Conservation (phyloP, 2,797 vertebrate species). For the Gymnothorax javanicus region DNA sequence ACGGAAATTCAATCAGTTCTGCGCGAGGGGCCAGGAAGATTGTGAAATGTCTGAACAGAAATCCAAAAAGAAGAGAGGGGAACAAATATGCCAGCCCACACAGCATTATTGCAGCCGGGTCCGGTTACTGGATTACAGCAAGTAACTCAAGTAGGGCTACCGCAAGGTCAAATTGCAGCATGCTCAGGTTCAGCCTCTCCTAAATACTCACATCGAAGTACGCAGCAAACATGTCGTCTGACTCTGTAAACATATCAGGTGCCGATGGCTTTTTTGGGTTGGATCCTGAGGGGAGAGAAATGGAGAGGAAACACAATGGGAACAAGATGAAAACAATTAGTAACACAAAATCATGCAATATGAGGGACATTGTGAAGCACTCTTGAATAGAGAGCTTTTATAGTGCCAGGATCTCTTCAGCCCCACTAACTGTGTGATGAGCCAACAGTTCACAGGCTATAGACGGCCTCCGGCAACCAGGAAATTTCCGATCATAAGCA, state of each 20-base stretch:
- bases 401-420: conserved; percentile 42
- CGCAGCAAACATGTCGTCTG: conserved; percentile 97
- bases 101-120: conserved; percentile 43
- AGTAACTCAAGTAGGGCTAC: conserved; percentile 5
- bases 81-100: conserved; percentile 33
- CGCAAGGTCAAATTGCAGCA: neutral
- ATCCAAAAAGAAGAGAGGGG: conserved; percentile 38
- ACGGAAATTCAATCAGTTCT: neutral
- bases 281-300: conserved; percentile 77
- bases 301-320: neutral
- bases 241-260: conserved; percentile 98
- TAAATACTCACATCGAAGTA: conserved; percentile 92
- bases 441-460: conserved; percentile 39
- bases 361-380: conserved; percentile 39
- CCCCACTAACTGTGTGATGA: conserved; percentile 1
- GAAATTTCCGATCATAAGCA: too few relatives aligned
- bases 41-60: conserved; percentile 33
- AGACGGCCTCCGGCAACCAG: too few relatives aligned
- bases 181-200: conserved; percentile 38
- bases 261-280: conserved; percentile 92
- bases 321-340: conserved; percentile 72
- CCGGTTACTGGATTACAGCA: neutral
- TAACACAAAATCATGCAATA: conserved; percentile 66
- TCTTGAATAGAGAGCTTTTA: too few relatives aligned
- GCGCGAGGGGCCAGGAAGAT: neutral